Base-by-base conservation (phyloP, 2,888 invertebrate species). In the Galerucella calmariensis region DNA sequence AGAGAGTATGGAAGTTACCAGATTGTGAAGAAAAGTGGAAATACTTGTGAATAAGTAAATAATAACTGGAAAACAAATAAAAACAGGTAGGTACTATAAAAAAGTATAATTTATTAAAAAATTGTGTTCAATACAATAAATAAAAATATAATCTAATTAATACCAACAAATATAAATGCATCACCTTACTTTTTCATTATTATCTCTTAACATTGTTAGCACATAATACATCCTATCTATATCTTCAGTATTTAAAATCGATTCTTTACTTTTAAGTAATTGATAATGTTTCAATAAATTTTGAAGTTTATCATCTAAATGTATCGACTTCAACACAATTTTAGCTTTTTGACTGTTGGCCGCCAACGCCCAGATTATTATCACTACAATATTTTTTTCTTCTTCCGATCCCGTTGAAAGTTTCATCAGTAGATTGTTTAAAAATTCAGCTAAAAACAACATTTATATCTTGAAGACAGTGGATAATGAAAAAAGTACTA, bases 321-420 rank as follows among this genome's bases (percentile, higher is more conserved):
- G 89, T 3, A 88, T 87, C 63, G 88, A 88, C 76, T 90, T 88
- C 14, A 90, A 85, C n/a, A 89, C 86, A 48, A 89, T 82, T 84
- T 91, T 91, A 77, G 92, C 92, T 87, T 92, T 92, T 79, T 93
- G 93, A 82, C 91, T 92, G 83, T 94, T 94, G 9, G 92, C 91
- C 8, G 91, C 90, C 63, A 94, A 82, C 0, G 92, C 90, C 93
- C 93, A 93, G 0, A 92, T 88, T 3, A 92, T 91, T 16, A 91
- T 82, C 82, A 90, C 83, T 1, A 88, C 87, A 20, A 87, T 84
- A 74, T 86, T 87, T 75, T 89, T 89, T 80, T 90, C 90, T 48
- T 86, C 84, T 1, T 84, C 75, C 6, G 84, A 85, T 35, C 88
- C 89, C 69, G 83, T 85, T 66, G 86, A 85, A 51, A 91, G 83